Base-by-base conservation (phyloP, 2,888 invertebrate genomes). In the Endomychus coccineus region DNA sequence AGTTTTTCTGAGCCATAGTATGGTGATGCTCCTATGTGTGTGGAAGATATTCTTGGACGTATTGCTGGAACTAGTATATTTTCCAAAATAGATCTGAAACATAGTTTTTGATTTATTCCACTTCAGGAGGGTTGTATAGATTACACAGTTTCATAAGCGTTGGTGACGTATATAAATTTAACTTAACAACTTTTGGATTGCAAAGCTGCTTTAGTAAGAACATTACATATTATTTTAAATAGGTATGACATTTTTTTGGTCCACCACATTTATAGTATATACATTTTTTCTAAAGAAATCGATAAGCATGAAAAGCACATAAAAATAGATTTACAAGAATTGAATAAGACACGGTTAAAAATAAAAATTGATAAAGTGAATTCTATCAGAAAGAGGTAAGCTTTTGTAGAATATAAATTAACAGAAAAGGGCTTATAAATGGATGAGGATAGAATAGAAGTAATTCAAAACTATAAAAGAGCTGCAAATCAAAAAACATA, bases 41-140 rank as follows among this genome's bases (percentile, higher is more conserved):
- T 24, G 3, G 24, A 33, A 7, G 33, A 9, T 16, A 33, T 33
- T 13, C 24, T 33, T 33, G 33, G 33, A 2, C 23, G 33, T 17
- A 33, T 24, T 3, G 24, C 33, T 7, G n/a, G 24, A 14, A 5
- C 33, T 9, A 33, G 24, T 11, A 15, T 33, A 3, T 24, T 33
- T 14, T 5, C 33, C 3, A 33, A 33, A 33, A 15, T 33, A 24
- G 27, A 34, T 21, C 16, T 19, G 13, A 34, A 34, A 19, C 34
- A 34, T 34, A 34, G 27, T 34, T 33, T 24, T 33, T 33, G 25
- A 7, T 21, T 33, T 2, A 33, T 33, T 10, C 33, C 16, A 11
- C 15, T 34, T 3, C 27, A 16, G 15, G 21, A 27, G 2, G 19
- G 17, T 27, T 7, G 9, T 21, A 27, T 17, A 27, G 34, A 27